Percentiles rank a stretch among this genome's conserved stretches.
These are phyloP conservation scores for Leptopilina clavipes DNA, from an alignment of 1,140 invertebrate species.

Conservation along the genomic window DNA sequence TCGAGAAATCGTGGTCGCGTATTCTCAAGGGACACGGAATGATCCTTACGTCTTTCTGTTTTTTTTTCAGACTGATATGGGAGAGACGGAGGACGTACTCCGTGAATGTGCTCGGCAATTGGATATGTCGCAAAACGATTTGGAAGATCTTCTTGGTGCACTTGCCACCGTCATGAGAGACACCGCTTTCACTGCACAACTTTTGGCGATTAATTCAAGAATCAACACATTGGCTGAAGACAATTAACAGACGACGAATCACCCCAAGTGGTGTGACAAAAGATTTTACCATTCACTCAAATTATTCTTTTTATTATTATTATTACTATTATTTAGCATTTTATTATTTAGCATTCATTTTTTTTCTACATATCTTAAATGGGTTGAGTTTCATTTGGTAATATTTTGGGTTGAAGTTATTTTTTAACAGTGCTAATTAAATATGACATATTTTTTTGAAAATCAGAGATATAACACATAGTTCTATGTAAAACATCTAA, in stretches of 20 bases:
- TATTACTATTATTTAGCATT: not conserved
- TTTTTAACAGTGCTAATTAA: not conserved
- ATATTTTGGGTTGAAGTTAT: not conserved
- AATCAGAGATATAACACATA: constrained; percentile 5
- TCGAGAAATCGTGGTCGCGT: too few relatives aligned
- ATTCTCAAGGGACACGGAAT: too few relatives aligned
- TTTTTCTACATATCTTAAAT: not conserved
- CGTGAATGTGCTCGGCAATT: constrained; percentile 83
- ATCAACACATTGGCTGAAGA: constrained; percentile 85
- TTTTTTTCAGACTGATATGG: constrained; percentile 29
- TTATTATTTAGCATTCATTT: not conserved
- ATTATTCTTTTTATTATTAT: not conserved
- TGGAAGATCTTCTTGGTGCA: constrained; percentile 78
- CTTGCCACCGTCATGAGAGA: constrained; percentile 83
- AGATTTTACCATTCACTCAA: not conserved
- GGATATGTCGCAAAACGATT: constrained; percentile 77
- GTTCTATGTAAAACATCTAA: not conserved
- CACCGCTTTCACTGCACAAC: constrained; percentile 81
- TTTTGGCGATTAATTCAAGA: constrained; percentile 82
- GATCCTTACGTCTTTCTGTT: too few relatives aligned
- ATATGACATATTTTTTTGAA: not conserved
- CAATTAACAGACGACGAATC: constrained; percentile 76
- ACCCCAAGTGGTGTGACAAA: constrained; percentile 48
- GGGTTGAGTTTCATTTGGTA: not conserved
- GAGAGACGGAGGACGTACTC: constrained; percentile 76